These are phyloP conservation scores for Ectobius pallidus DNA, from an alignment of 2,888 invertebrate species.

Conservation along the genomic window DNA sequence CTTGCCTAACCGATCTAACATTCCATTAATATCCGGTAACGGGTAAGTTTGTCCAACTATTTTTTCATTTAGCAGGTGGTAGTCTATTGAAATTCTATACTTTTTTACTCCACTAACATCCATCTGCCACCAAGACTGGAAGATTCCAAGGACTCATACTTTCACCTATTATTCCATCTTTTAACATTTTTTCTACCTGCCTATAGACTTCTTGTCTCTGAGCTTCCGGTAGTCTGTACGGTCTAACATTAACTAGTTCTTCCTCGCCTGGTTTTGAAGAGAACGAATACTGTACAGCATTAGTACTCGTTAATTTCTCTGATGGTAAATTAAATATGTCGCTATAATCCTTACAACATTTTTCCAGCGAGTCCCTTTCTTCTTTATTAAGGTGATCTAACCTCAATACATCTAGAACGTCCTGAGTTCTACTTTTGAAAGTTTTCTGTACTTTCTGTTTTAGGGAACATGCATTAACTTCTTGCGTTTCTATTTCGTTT, in stretches of 20 bases:
- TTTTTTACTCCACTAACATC: neutral
- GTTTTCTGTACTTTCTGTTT: neutral
- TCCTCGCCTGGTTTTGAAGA: neutral
- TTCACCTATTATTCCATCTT: slow-evolving; percentile 24
- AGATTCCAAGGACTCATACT: neutral
- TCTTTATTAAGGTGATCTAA: too few species aligned
- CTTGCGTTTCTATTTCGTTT: too few species aligned
- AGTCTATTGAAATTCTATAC: neutral
- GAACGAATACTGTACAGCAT: too few species aligned
- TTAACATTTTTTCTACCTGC: too few species aligned
- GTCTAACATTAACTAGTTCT: too few species aligned
- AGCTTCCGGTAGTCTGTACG: too few species aligned
- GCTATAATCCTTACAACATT: too few species aligned
- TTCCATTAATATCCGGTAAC: neutral
- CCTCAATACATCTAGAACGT: too few species aligned
- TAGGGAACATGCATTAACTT: neutral
- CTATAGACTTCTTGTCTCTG: too few species aligned
- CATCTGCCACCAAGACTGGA: neutral
- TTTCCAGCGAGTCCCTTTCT: too few species aligned
- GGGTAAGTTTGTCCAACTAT: neutral
- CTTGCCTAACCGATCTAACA: slow-evolving; percentile 5
- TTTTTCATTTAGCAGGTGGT: neutral
- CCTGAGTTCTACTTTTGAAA: too few species aligned
- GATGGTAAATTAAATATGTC: slow-evolving; percentile 46
- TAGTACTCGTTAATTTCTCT: slow-evolving; percentile 45